These are phyloP conservation scores for Intellagama lesueurii DNA, from an alignment of 2,797 vertebrate genomes.

Conservation along the genomic window DNA sequence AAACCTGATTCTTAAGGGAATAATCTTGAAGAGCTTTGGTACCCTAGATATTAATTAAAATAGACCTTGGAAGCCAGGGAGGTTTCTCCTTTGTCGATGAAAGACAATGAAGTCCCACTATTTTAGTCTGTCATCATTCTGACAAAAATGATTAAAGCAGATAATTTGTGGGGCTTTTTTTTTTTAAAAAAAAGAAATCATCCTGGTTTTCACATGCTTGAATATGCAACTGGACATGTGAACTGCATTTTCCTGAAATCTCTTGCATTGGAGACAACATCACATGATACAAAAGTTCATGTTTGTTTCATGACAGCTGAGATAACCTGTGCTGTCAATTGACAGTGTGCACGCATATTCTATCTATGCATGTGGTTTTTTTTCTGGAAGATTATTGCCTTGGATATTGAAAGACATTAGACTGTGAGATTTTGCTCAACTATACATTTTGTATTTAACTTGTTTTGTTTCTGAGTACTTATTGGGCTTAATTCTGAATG, in stretches of 20 bases:
- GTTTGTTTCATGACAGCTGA: background rate
- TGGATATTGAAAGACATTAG: too few species aligned
- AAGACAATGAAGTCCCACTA: conserved; percentile 16
- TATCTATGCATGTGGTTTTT: too few species aligned
- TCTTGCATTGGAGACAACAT: background rate
- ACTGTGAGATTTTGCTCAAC: too few species aligned
- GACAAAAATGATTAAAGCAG: background rate
- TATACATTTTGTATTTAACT: too few species aligned
- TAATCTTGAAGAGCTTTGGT: conserved; percentile 19
- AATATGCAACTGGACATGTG: background rate
- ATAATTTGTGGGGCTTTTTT: conserved; percentile 1
- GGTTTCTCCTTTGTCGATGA: conserved; percentile 24
- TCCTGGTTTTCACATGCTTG: background rate
- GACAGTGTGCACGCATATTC: too few species aligned
- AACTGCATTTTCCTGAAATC: background rate
- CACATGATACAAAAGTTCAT: background rate
- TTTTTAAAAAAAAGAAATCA: background rate
- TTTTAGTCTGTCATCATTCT: conserved; percentile 28
- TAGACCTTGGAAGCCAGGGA: conserved; percentile 15
- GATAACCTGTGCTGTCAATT: too few species aligned
- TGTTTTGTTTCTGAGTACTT: too few species aligned
- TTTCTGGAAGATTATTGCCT: too few species aligned
- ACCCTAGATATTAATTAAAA: conserved; percentile 45
- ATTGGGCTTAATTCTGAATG: too few species aligned
- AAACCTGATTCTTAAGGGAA: conserved; percentile 26